Base-by-base conservation (phyloP, 2,888 invertebrate species). In the Tineola bisselliella region DNA sequence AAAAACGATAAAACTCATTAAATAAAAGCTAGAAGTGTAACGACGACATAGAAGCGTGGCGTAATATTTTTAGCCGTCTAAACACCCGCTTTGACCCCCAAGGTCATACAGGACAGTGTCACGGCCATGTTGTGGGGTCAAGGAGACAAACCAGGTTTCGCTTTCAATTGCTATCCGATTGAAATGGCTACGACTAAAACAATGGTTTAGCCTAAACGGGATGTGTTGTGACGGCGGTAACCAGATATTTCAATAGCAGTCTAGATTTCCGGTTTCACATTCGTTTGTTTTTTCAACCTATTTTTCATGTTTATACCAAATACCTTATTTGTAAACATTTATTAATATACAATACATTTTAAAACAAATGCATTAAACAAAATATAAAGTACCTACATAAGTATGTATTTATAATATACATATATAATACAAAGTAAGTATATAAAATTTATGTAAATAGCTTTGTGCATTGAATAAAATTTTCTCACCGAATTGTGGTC, bases 141-240 rank as follows among this genome's bases (percentile, higher is more conserved):
- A 59, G 59, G 59, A 59, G 25, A 38, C 59, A 15, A 10, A 13
- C n/a, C 8, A 31, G 60, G 12, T 48, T 60, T 60, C 60, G 31
- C 60, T 60, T 60, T 60, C 60, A 30, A 13, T 31, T 8, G 43
- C 60, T 31, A 48, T 44, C 30, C 18, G 60, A 60, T 60, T 48
- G 30, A 60, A 60, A 60, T 48, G 38, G 18, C 59, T 44, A 59
- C 59, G n/a, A 13, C 60, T 60, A 60, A 60, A 48, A 60, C 60
- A 60, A 60, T 60, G 60, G 60, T 58, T 56, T 56, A 30, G 56
- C 18, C 30, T 56, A 30, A 60, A 60, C 60, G 60, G 60, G 60
- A 60, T 43, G 31, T 30, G 48, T 31, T 19, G 58, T 58, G 54
- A 52, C 52, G 52, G 18, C 31, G 31, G 31, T 31, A 31, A 31